Evolutionary conservation across 2,797 vertebrate genomes (phyloP).

Genomic region (Scolopax bukidnonensis): DNA sequence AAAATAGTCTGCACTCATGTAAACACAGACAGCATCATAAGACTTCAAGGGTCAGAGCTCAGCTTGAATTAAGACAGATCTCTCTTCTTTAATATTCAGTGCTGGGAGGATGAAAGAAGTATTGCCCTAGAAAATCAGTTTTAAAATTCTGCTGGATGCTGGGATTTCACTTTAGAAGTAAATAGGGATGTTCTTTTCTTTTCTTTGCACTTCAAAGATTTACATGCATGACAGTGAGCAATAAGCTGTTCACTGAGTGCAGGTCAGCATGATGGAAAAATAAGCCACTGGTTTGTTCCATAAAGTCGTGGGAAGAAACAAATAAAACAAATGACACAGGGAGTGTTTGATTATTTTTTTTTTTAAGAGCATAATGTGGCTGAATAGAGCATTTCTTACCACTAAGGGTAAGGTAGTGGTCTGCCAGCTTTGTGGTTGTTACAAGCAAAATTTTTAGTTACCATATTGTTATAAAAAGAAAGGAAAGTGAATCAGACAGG

Average conservation of each 20-base stretch:
- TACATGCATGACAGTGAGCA: background rate
- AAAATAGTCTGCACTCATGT: background rate
- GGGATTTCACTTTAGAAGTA: conserved; percentile 22
- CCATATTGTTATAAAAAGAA: background rate
- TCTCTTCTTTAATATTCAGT: conserved; percentile 34
- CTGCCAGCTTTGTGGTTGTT: background rate
- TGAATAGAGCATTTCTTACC: background rate
- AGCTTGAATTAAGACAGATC: conserved; percentile 34
- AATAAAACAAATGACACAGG: conserved; percentile 11
- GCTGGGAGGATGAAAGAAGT: conserved; percentile 28
- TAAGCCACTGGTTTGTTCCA: background rate
- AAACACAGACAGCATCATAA: background rate
- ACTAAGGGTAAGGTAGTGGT: background rate
- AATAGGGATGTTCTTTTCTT: conserved; percentile 3
- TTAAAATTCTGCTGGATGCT: conserved; percentile 18
- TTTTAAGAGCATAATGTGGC: background rate
- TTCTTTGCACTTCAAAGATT: conserved; percentile 19
- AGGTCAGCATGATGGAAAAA: background rate
- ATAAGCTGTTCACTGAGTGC: background rate
- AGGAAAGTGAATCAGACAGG: background rate
- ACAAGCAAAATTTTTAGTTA: background rate
- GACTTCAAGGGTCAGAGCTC: conserved; percentile 35
- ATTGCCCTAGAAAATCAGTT: conserved; percentile 37
- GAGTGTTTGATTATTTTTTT: background rate
- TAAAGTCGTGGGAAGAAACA: conserved; percentile 31